Conservation (phyloP, 2,113 vertebrate species). For the Cyrtonyx montezumae region DNA sequence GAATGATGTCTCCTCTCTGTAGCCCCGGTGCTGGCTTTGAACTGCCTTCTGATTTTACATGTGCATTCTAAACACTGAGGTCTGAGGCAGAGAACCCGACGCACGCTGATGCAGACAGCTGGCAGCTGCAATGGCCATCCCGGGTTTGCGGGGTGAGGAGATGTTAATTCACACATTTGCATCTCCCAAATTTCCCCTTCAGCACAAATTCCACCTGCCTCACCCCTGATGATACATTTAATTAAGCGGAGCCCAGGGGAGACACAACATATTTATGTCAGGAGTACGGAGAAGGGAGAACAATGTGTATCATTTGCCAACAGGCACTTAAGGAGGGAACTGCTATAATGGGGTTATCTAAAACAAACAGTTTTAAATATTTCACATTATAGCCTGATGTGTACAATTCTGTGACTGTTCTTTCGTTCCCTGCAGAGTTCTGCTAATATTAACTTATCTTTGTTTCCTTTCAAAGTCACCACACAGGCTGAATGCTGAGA, state of each 20-base stretch:
- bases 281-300: slow-evolving; percentile 29
- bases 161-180: slow-evolving; percentile 16
- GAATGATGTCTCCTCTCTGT: neutral
- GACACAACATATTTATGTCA: slow-evolving; percentile 33
- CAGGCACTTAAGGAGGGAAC: slow-evolving; percentile 10
- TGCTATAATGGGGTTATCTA: neutral
- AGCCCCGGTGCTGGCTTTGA: neutral
- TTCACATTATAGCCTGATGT: neutral
- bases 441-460: neutral
- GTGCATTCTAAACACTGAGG: neutral
- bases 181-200: neutral
- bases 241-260: slow-evolving; percentile 45
- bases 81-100: neutral
- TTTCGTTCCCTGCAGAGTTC: neutral
- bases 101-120: neutral
- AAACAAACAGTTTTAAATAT: slow-evolving; percentile 38
- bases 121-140: neutral
- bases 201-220: slow-evolving; percentile 45
- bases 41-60: neutral
- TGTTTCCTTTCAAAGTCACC: neutral
- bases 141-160: slow-evolving; percentile 1
- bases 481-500: neutral
- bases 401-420: neutral
- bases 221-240: slow-evolving; percentile 32
- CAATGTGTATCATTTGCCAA: slow-evolving; percentile 24